These are phyloP conservation scores for Hymenochirus boettgeri DNA, from an alignment of 2,113 vertebrate genomes.

Conservation along the genomic window DNA sequence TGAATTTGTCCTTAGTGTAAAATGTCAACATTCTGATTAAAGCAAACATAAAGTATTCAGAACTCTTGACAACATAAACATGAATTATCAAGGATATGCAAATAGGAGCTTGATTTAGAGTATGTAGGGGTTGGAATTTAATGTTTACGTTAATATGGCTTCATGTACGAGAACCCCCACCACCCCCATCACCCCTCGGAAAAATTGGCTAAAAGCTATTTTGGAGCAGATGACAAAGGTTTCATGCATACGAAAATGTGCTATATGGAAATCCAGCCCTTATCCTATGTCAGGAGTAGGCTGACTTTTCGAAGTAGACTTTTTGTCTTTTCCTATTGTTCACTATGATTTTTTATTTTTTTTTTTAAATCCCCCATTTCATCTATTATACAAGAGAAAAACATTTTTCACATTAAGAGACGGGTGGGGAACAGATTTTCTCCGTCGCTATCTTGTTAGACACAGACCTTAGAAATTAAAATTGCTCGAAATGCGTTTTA, in stretches of 20 bases:
- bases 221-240: neutral
- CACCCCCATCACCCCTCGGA: too few species aligned
- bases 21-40: slow-evolving; percentile 84
- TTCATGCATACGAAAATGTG: slow-evolving; percentile 27
- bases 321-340: slow-evolving; percentile 17
- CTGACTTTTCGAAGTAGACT: slow-evolving; percentile 22
- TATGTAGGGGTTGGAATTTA: slow-evolving; percentile 59
- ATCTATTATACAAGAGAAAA: slow-evolving; percentile 37
- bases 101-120: slow-evolving; percentile 61
- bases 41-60: slow-evolving; percentile 73
- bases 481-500: slow-evolving; percentile 60
- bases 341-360: slow-evolving; percentile 4
- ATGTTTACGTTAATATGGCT: slow-evolving; percentile 49
- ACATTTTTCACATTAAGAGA: slow-evolving; percentile 30
- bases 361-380: slow-evolving; percentile 49
- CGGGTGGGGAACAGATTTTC: slow-evolving; percentile 29
- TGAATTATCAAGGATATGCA: slow-evolving; percentile 72
- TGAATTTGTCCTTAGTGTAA: slow-evolving; percentile 73
- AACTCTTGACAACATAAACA: slow-evolving; percentile 67
- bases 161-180: slow-evolving; percentile 44
- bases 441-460: slow-evolving; percentile 53
- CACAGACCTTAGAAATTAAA: slow-evolving; percentile 55
- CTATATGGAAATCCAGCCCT: slow-evolving; percentile 39
- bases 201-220: slow-evolving; percentile 28
- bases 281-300: slow-evolving; percentile 14